Percentiles rank a stretch among this genome's conserved stretches.
These are phyloP conservation scores for Lordiphosa andalusiaca DNA, from an alignment of 2,888 invertebrate species.

Conservation along the genomic window DNA sequence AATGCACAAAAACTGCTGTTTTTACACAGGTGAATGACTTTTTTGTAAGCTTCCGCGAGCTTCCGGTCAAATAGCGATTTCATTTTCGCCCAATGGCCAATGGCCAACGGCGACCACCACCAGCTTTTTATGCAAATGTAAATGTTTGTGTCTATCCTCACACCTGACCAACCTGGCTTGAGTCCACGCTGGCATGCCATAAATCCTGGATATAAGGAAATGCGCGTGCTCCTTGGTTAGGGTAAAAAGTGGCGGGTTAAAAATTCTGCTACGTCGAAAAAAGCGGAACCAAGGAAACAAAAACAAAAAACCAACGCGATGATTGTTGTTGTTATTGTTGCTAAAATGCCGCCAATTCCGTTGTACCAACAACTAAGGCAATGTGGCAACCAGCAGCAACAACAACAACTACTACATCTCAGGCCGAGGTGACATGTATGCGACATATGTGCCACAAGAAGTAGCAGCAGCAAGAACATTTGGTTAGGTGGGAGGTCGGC, in stretches of 20 bases:
- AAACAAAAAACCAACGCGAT: slow-evolving; percentile 39
- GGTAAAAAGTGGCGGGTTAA: slow-evolving; percentile 26
- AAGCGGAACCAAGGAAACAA: slow-evolving; percentile 58
- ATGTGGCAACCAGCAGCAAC: slow-evolving; percentile 43
- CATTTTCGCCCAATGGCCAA: slow-evolving; percentile 61
- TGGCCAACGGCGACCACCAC: slow-evolving; percentile 33
- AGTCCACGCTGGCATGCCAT: slow-evolving; percentile 55
- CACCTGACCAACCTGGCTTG: slow-evolving; percentile 15
- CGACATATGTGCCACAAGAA: slow-evolving; percentile 64
- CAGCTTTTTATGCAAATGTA: slow-evolving; percentile 35
- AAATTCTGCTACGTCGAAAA: slow-evolving; percentile 42
- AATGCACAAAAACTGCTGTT: slow-evolving; percentile 47
- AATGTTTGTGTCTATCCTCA: slow-evolving; percentile 40
- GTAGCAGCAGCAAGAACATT: slow-evolving; percentile 1
- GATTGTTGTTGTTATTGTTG: slow-evolving; percentile 33
- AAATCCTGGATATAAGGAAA: slow-evolving; percentile 53
- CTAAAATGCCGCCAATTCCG: slow-evolving; percentile 67
- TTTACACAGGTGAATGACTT: slow-evolving; percentile 78
- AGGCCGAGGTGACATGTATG: slow-evolving; percentile 64
- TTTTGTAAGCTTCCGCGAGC: slow-evolving; percentile 69
- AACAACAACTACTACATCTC: slow-evolving; percentile 24
- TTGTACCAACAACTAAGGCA: slow-evolving; percentile 34
- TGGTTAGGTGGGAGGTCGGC: slow-evolving; percentile 34
- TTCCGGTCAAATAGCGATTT: slow-evolving; percentile 78
- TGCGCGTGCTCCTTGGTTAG: slow-evolving; percentile 12